A percentile compares a stretch with the other conserved stretches of the same genome.
Evolutionary conservation across 2,888 invertebrate genomes (phyloP).

Genomic region (Uropetala carovei): DNA sequence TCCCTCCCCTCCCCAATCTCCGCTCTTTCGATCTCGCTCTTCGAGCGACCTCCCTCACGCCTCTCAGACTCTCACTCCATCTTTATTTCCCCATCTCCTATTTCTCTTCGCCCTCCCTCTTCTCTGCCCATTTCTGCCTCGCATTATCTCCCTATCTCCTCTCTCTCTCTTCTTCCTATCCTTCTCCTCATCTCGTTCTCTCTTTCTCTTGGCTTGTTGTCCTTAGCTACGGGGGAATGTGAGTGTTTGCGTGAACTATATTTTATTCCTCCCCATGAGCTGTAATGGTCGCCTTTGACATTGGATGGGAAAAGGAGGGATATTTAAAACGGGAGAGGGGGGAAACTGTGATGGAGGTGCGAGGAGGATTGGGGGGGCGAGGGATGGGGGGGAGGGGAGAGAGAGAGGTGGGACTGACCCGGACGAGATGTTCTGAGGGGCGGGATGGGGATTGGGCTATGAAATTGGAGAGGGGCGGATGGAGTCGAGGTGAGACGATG

Average conservation of each 20-base stretch:
- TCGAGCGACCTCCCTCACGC: no score
- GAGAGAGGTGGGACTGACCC: background rate
- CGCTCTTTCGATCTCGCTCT: no score
- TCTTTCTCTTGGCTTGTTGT: background rate
- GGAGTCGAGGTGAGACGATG: background rate
- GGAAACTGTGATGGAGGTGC: background rate
- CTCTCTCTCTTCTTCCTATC: background rate
- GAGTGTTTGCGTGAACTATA: constrained; percentile 32
- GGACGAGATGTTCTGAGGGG: background rate
- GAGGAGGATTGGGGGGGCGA: background rate
- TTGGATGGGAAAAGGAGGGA: background rate
- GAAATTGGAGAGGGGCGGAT: background rate
- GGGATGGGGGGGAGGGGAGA: background rate
- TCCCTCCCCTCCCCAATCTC: background rate
- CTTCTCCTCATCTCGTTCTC: background rate
- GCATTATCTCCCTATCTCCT: background rate
- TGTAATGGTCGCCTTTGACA: constrained; percentile 18
- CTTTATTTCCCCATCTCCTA: background rate
- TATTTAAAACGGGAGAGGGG: background rate
- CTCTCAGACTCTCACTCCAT: no score
- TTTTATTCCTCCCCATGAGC: constrained; percentile 22
- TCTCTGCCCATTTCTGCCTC: background rate
- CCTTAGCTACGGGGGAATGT: background rate
- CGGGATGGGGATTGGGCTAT: background rate
- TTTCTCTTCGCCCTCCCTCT: background rate